A percentile compares a stretch with the other conserved stretches of the same genome.
phyloP scores from a whole-genome alignment of 2,113 vertebrate genomes.

The Pitta sordida region DNA sequence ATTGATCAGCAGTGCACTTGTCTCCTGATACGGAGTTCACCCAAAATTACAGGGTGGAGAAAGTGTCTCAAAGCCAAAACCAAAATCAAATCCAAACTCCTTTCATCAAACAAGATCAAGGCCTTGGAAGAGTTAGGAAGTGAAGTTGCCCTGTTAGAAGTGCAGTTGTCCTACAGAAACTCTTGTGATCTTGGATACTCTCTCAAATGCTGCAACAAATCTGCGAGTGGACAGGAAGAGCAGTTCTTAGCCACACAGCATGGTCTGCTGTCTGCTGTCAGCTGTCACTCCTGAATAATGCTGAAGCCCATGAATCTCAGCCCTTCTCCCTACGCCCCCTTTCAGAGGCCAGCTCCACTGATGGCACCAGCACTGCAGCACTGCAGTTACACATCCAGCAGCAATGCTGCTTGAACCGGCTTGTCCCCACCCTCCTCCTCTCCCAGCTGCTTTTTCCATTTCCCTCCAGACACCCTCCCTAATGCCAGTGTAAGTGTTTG shows the following conservation, averaged over 20 bases:
- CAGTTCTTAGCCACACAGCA: not conserved
- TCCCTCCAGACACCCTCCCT: not conserved
- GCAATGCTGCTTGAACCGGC: not conserved
- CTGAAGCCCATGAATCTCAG: not conserved
- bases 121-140: not conserved
- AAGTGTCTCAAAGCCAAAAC: not conserved
- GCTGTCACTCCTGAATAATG: fast-evolving
- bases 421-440: constrained; percentile 37
- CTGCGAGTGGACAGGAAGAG: not conserved
- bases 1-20: not conserved
- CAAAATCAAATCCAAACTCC: not conserved
- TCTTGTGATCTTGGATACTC: not conserved
- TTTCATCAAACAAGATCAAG: not conserved
- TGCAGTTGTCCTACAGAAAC: not conserved
- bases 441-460: constrained; percentile 48
- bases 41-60: not conserved
- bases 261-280: not conserved
- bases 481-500: constrained; percentile 2
- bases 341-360: not conserved
- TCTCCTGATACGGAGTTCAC: not conserved
- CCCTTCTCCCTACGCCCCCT: not conserved
- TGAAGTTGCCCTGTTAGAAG: not conserved
- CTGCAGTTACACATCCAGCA: not conserved
- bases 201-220: not conserved
- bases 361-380: not conserved